Percentiles rank a stretch among this genome's conserved stretches.
phyloP scores from a whole-genome alignment of 2,888 invertebrate species.

The Cyclophora albipunctata region DNA sequence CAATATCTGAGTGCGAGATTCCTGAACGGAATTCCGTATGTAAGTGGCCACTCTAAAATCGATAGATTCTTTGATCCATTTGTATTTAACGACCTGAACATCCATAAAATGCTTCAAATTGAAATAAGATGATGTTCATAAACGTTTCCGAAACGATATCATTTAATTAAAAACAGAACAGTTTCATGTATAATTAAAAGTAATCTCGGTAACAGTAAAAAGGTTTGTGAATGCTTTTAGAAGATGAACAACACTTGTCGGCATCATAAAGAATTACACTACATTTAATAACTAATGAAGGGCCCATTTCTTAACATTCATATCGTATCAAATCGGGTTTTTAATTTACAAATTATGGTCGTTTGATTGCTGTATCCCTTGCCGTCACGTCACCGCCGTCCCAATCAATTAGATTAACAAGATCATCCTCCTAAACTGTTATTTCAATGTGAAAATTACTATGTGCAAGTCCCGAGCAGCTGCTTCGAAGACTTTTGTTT shows the following conservation, averaged over 20 bases:
- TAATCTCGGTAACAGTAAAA: constrained; percentile 24
- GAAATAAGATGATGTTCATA: constrained; percentile 24
- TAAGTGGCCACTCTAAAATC: constrained; percentile 2
- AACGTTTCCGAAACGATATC: constrained; percentile 24
- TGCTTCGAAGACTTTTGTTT: constrained; percentile 42
- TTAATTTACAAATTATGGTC: constrained; percentile 61
- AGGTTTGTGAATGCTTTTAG: constrained; percentile 9
- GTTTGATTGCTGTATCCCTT: constrained; percentile 37
- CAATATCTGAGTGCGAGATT: no score
- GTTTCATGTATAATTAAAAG: constrained; percentile 30
- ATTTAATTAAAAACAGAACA: constrained; percentile 26
- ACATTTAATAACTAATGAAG: constrained; percentile 54
- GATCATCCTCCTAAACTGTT: constrained; percentile 42
- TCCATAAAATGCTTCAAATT: constrained; percentile 23
- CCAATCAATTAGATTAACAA: constrained; percentile 36
- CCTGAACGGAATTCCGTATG: no score
- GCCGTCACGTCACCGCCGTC: constrained; percentile 36
- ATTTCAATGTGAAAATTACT: constrained; percentile 65
- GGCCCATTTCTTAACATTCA: constrained; percentile 56
- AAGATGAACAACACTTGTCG: constrained; percentile 18
- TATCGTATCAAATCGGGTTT: constrained; percentile 29
- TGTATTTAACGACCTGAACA: constrained; percentile 22
- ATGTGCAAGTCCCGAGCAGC: constrained; percentile 48
- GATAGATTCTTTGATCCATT: constrained; percentile 22
- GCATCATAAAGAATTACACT: constrained; percentile 25